phyloP scores from a whole-genome alignment of 2,797 vertebrate species.

The Kryptolebias ocellatus region DNA sequence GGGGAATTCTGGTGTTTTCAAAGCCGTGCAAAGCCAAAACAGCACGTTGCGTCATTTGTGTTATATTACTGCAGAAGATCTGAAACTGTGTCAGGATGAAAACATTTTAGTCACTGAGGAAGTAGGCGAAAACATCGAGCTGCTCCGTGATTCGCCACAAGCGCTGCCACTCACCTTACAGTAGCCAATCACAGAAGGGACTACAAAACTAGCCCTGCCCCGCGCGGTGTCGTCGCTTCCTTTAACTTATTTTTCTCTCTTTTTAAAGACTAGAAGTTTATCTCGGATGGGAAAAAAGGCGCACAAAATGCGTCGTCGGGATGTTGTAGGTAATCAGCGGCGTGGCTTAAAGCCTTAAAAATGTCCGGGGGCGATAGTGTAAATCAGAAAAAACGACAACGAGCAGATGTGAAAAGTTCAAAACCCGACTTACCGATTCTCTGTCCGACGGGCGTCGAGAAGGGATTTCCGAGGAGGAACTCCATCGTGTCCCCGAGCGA shows the following conservation, averaged over 20 bases:
- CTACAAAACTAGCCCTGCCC: neutral
- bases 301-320: neutral
- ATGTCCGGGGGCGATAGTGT: neutral
- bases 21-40: neutral
- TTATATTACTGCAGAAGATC: neutral
- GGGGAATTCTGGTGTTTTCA: neutral
- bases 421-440: slow-evolving; percentile 80
- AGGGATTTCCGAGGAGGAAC: slow-evolving; percentile 79
- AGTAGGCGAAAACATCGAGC: slow-evolving; percentile 25
- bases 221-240: slow-evolving; percentile 26
- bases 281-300: neutral
- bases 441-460: slow-evolving; percentile 83
- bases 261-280: slow-evolving; percentile 16
- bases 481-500: slow-evolving; percentile 76
- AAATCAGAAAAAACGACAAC: neutral
- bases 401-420: neutral
- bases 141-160: slow-evolving; percentile 12
- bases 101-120: slow-evolving; percentile 47
- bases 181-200: slow-evolving; percentile 47
- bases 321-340: neutral
- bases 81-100: neutral
- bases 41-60: no score
- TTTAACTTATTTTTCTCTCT: slow-evolving; percentile 17
- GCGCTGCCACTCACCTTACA: slow-evolving; percentile 10
- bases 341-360: fast-evolving